Evolutionary conservation across 2,888 invertebrate genomes (phyloP).

Genomic region (Pogonocherus hispidulus): DNA sequence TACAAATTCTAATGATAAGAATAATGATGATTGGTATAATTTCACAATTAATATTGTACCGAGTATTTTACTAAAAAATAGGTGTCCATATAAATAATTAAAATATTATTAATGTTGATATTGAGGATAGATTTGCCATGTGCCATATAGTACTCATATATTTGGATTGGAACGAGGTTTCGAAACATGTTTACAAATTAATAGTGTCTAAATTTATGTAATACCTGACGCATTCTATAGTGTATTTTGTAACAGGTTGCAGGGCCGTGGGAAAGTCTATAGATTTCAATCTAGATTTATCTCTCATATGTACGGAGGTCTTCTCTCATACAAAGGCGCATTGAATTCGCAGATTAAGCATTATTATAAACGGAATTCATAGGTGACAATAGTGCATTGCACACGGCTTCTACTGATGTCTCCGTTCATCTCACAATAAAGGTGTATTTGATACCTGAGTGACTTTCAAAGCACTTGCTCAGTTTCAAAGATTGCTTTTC

Average conservation of each 20-base stretch:
- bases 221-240: background rate
- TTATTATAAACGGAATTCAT: background rate
- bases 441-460: background rate
- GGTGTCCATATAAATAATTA: no score
- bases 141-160: no score
- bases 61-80: no score
- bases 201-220: background rate
- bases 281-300: slow-evolving; percentile 1
- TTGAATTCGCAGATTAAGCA: background rate
- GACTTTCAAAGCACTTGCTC: no score
- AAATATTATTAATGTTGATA: no score
- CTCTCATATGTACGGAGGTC: background rate
- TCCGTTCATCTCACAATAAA: background rate
- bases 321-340: background rate
- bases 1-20: no score
- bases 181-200: background rate
- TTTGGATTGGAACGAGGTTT: no score
- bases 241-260: slow-evolving; percentile 15
- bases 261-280: slow-evolving; percentile 10
- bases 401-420: background rate
- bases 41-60: no score
- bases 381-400: slow-evolving; percentile 2
- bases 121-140: no score
- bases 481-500: background rate
- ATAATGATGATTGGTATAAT: no score